These are phyloP conservation scores for Bombus superbus DNA, from an alignment of 1,140 invertebrate genomes.

Conservation along the genomic window DNA sequence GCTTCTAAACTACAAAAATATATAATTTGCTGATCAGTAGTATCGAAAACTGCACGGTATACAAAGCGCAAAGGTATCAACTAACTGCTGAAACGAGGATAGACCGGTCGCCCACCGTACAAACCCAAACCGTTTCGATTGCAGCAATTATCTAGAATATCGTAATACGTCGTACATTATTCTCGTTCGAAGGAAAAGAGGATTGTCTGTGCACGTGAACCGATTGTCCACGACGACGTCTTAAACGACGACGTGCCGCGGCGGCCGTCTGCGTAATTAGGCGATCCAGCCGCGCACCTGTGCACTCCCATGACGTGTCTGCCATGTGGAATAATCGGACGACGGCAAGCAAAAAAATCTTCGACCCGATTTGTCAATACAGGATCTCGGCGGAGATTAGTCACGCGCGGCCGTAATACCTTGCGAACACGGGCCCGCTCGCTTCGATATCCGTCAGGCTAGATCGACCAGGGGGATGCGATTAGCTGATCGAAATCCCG, in stretches of 20 bases:
- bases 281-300: constrained; percentile 70
- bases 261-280: constrained; percentile 70
- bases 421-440: constrained; percentile 45
- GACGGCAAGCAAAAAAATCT: constrained; percentile 47
- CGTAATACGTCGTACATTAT: not conserved
- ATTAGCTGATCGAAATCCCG: constrained; percentile 42
- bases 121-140: too few relatives aligned
- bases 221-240: constrained; percentile 31
- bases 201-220: not conserved
- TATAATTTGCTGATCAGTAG: too few relatives aligned
- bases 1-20: too few relatives aligned
- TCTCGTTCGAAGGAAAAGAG: not conserved
- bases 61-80: too few relatives aligned
- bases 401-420: constrained; percentile 71
- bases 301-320: constrained; percentile 68
- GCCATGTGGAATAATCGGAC: constrained; percentile 28
- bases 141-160: not conserved
- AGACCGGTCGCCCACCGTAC: too few relatives aligned
- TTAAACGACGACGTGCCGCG: constrained; percentile 67
- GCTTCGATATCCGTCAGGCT: constrained; percentile 42
- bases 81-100: too few relatives aligned
- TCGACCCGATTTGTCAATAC: constrained; percentile 73
- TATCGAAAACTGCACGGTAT: too few relatives aligned
- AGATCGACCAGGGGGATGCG: constrained; percentile 8
- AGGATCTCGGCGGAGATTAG: constrained; percentile 73